Evolutionary conservation across 2,888 invertebrate genomes (phyloP).

Genomic region (Magallana nippona): DNA sequence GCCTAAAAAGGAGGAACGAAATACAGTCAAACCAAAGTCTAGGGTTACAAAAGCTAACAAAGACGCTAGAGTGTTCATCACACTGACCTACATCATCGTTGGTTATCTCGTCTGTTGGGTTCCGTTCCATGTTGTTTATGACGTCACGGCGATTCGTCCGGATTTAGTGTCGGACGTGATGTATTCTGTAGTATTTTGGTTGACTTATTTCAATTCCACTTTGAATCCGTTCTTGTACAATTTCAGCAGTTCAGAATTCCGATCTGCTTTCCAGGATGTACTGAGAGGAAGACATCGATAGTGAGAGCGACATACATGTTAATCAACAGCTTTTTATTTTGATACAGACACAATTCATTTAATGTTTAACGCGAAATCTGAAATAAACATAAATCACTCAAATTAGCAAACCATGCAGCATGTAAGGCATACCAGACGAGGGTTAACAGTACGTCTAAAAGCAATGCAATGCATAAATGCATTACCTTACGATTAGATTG

Average conservation of each 20-base stretch:
- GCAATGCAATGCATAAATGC: too few species aligned
- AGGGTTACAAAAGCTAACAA: conserved; percentile 15
- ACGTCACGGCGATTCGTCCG: conserved; percentile 63
- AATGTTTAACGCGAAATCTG: too few species aligned
- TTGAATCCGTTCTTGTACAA: conserved; percentile 72
- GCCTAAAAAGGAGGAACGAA: not conserved
- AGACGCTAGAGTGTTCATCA: conserved; percentile 60
- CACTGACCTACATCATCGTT: conserved; percentile 66
- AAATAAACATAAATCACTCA: too few species aligned
- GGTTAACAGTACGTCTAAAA: too few species aligned
- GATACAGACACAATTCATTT: too few species aligned
- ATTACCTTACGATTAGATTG: too few species aligned
- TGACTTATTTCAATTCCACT: conserved; percentile 72
- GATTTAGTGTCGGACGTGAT: conserved; percentile 59
- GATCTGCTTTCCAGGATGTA: conserved; percentile 60
- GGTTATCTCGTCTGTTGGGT: conserved; percentile 71
- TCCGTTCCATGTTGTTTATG: conserved; percentile 71
- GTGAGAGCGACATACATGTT: too few species aligned
- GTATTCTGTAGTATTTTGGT: conserved; percentile 66
- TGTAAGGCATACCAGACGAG: too few species aligned
- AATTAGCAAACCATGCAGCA: too few species aligned
- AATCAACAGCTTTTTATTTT: too few species aligned
- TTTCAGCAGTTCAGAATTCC: conserved; percentile 68
- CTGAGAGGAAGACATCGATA: conserved; percentile 34
- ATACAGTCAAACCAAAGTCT: not conserved